Percentiles rank a stretch among this genome's conserved stretches.
Conservation (phyloP, 2,113 vertebrate genomes). For the Lipophrys pholis region DNA sequence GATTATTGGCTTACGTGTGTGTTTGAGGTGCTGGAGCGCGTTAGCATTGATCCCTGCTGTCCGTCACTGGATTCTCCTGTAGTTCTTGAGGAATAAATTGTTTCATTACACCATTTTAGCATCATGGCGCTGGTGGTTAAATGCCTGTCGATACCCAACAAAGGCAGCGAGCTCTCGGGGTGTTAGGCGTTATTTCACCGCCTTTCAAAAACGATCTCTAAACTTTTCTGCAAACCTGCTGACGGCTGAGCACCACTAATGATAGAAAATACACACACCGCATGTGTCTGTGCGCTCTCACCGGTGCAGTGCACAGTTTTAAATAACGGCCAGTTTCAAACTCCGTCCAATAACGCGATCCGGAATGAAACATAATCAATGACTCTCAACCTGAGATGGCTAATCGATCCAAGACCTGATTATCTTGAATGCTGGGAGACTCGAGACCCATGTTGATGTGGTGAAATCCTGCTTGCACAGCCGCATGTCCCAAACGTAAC, state of each 20-base stretch:
- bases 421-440: too few relatives aligned
- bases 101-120: conserved; percentile 31
- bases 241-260: neutral
- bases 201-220: neutral
- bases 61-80: conserved; percentile 1
- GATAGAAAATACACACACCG: neutral
- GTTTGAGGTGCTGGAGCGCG: conserved; percentile 11
- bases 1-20: conserved; percentile 60
- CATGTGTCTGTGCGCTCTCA: neutral
- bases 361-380: conserved; percentile 32
- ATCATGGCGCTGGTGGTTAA: neutral
- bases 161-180: neutral
- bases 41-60: neutral
- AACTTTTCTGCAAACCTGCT: conserved; percentile 29
- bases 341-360: too few relatives aligned
- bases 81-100: conserved; percentile 18
- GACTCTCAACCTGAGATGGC: too few relatives aligned
- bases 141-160: conserved; percentile 20
- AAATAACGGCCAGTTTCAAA: conserved; percentile 27
- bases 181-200: conserved; percentile 17
- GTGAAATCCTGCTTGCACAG: too few relatives aligned
- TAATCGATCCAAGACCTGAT: too few relatives aligned
- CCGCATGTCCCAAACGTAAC: too few relatives aligned
- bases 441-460: too few relatives aligned
- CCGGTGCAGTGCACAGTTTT: neutral